Base-by-base conservation (phyloP, 2,888 invertebrate species). In the Cerastis leucographa region DNA sequence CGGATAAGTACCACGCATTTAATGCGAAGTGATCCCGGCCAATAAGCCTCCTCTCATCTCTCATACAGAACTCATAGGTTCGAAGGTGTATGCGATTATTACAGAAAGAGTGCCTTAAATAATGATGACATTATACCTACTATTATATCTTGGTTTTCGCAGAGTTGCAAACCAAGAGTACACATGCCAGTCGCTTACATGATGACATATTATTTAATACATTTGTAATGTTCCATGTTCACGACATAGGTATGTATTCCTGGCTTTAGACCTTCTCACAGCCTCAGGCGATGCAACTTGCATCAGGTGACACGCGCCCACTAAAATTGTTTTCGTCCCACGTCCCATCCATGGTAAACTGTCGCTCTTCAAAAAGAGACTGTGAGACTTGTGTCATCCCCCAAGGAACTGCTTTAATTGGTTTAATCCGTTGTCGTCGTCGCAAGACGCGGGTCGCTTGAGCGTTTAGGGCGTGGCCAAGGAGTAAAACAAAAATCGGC, bases 61-160 rank as follows among this genome's bases (percentile, higher is more conserved):
- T 66, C 11, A 19, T 40, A 42, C 11, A 64, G 25, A 35, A 56
- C 7, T 8, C 17, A 35, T 29, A 42, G 46, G 17, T n/a, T 46
- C 9, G 25, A 77, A 56, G 22, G 17, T 17, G n/a, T 49, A 42
- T 49, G 49, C 49, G 22, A 83, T 64, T 68, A 68, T 9, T 54
- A 5, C 8, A 64, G 17, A 14, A 35, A 29, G 35, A n/a, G n/a
- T n/a, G 35, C 4, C 29, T 64, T 25, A 14, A 56, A 29, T 6
- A 65, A 4, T 40, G 6, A 77, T 65, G 17, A 17, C 35, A 73
- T 19, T 51, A 44, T 12, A 59, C 2, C 17, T 49, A n/a, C 44
- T 46, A 56, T n/a, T 25, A 22, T 25, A 49, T 59, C 1, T 19
- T n/a, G 40, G 12, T 56, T 61, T 69, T 17, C 6, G 11, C 22